Base-by-base conservation (phyloP, 2,888 invertebrate species). In the Ellobium chinense region DNA sequence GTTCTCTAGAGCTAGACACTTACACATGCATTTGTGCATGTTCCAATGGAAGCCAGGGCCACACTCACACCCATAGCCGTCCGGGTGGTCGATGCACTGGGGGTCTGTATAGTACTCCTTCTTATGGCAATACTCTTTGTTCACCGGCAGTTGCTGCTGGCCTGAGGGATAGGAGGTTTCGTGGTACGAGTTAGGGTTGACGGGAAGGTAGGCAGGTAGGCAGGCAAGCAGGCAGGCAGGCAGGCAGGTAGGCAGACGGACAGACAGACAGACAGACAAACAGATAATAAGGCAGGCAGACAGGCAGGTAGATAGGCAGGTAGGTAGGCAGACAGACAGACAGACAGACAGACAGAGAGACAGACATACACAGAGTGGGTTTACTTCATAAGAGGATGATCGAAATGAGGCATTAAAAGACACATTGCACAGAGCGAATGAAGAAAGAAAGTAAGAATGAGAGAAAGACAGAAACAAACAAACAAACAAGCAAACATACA, bases 1-100 rank as follows among this genome's bases (percentile, higher is more conserved):
- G n/a, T n/a, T n/a, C n/a, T n/a, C n/a, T n/a, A n/a, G n/a, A n/a
- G n/a, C n/a, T n/a, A n/a, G n/a, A n/a, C 65, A 88, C 91, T 88
- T 86, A 92, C 92, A 91, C 85, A 93, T 92, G 88, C 93, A 93
- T 82, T 87, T 89, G 39, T 90, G 83, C 0, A 91, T 91, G 86
- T 93, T 93, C 93, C 93, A 93, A 68, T 90, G 88, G 82, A 92
- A 93, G 9, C 93, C 93, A 1, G 93, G 91, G 3, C 92, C 92
- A 85, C 93, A 93, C 56, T 89, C 88, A 86, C 93, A 93, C 1
- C 91, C 89, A 85, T 93, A 93, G 1, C 92, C 92, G 39, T 89
- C 90, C 0, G 92, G 92, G 78, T 91, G 89, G 82, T 93, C 91
- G 7, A 88, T 85, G 84, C 93, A 93, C 68, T 84, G 69, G 1